A percentile compares a stretch with the other conserved stretches of the same genome.
phyloP scores from a whole-genome alignment of 2,113 vertebrate species.

The Notarius quadriscutis region DNA sequence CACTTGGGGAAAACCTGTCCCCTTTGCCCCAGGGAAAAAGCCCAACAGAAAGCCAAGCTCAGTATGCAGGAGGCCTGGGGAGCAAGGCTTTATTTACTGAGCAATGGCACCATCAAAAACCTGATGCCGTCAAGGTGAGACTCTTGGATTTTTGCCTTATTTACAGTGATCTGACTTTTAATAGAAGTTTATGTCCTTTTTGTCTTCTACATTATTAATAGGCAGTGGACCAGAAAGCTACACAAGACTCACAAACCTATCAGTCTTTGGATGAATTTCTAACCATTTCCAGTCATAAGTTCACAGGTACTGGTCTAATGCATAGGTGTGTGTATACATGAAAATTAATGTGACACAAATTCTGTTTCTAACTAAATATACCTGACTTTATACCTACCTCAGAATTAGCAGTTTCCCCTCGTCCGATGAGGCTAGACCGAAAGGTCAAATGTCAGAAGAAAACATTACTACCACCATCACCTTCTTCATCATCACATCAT shows the following conservation, averaged over 20 bases:
- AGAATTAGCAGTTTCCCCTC: slow-evolving; percentile 61
- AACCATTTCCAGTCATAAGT: slow-evolving; percentile 15
- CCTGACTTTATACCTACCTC: neutral
- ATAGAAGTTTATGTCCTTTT: neutral
- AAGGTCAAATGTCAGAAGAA: slow-evolving; percentile 73
- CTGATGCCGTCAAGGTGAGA: slow-evolving; percentile 59
- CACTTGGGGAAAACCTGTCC: slow-evolving; percentile 45
- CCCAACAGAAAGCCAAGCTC: slow-evolving; percentile 15
- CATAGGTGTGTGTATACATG: neutral
- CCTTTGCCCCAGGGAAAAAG: slow-evolving; percentile 16
- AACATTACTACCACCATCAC: slow-evolving; percentile 53
- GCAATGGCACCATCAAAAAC: slow-evolving; percentile 54
- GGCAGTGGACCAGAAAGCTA: slow-evolving; percentile 26
- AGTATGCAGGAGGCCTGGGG: slow-evolving; percentile 49
- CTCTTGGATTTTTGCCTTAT: neutral
- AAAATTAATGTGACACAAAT: slow-evolving; percentile 34
- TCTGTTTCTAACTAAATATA: neutral
- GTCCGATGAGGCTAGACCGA: slow-evolving; percentile 50
- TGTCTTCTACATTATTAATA: slow-evolving; percentile 22
- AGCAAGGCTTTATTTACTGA: slow-evolving; percentile 60
- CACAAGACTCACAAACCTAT: slow-evolving; percentile 15
- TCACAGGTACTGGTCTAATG: slow-evolving; percentile 41
- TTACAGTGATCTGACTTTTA: neutral
- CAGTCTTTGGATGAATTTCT: slow-evolving; percentile 27
- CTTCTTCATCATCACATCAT: slow-evolving; percentile 56